Conservation (phyloP, 1,140 invertebrate species). For the Maniola jurtina region DNA sequence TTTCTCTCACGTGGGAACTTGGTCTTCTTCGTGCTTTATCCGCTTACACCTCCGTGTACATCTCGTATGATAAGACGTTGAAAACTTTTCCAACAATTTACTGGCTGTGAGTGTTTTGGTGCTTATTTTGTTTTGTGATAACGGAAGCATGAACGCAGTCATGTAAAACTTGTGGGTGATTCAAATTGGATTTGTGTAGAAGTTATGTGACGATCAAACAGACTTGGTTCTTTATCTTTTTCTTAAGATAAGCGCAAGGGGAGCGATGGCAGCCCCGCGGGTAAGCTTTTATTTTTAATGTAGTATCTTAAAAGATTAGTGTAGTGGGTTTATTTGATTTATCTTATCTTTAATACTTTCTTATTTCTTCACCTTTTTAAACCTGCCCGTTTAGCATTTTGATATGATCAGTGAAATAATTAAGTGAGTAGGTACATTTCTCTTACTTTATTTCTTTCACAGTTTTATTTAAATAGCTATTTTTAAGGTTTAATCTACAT, state of each 20-base stretch:
- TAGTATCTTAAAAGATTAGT: not conserved
- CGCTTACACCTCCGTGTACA: constrained; percentile 46
- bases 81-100: constrained; percentile 1
- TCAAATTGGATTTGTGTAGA: constrained; percentile 34
- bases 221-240: constrained; percentile 53
- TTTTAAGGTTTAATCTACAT: no score
- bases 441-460: no score
- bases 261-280: constrained; percentile 54
- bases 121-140: constrained; percentile 47
- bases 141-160: constrained; percentile 34
- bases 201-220: constrained; percentile 66
- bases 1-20: constrained; percentile 74
- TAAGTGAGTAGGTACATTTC: no score
- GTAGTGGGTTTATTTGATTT: not conserved
- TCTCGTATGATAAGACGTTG: constrained; percentile 47
- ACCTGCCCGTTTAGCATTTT: not conserved
- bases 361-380: not conserved
- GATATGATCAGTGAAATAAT: no score
- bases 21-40: constrained; percentile 64
- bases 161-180: constrained; percentile 28
- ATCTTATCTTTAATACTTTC: constrained; percentile 1
- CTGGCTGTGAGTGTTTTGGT: constrained; percentile 33
- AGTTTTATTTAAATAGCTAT: no score
- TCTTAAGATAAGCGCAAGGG: constrained; percentile 39
- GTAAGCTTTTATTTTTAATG: constrained; percentile 41